Percentiles rank a stretch among this genome's conserved stretches.
phyloP scores from a whole-genome alignment of 2,797 vertebrate genomes.

The Hephaestus fuliginosus region DNA sequence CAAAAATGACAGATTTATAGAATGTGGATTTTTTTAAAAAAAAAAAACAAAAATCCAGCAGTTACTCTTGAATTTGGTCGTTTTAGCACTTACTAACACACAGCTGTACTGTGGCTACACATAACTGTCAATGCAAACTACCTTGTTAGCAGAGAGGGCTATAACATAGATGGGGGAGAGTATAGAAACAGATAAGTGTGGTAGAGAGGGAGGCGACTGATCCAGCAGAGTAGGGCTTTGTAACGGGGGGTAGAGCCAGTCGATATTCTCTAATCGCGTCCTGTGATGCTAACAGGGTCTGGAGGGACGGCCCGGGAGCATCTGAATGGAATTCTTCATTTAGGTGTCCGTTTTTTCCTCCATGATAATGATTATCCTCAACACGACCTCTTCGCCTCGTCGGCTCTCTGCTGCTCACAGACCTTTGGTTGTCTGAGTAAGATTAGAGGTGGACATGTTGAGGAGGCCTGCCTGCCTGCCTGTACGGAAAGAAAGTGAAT shows the following conservation, averaged over 20 bases:
- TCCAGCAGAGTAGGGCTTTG: conserved; percentile 9
- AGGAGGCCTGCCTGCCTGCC: background rate
- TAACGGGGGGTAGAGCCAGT: background rate
- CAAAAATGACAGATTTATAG: conserved; percentile 5
- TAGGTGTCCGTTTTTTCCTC: conserved; percentile 71
- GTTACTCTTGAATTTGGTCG: conserved; percentile 23
- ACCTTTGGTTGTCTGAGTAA: background rate
- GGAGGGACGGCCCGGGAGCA: background rate
- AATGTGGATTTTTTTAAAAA: background rate
- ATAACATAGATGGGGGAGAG: background rate
- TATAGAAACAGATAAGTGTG: conserved; percentile 15
- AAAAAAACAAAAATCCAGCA: background rate
- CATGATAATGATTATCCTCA: conserved; percentile 20
- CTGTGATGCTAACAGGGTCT: background rate
- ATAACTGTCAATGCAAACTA: conserved; percentile 31
- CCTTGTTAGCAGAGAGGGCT: conserved; percentile 28
- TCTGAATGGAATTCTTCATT: conserved; percentile 55
- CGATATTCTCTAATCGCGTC: background rate
- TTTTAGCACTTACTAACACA: conserved; percentile 15
- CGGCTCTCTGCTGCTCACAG: conserved; percentile 12
- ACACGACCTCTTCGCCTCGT: conserved; percentile 32
- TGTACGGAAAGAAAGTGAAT: background rate
- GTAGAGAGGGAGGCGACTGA: background rate
- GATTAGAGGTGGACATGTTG: conserved; percentile 14
- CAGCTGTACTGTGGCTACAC: conserved; percentile 20